A percentile compares a stretch with the other conserved stretches of the same genome.
Evolutionary conservation across 2,888 invertebrate genomes (phyloP).

Genomic region (Eupithecia tripunctaria): DNA sequence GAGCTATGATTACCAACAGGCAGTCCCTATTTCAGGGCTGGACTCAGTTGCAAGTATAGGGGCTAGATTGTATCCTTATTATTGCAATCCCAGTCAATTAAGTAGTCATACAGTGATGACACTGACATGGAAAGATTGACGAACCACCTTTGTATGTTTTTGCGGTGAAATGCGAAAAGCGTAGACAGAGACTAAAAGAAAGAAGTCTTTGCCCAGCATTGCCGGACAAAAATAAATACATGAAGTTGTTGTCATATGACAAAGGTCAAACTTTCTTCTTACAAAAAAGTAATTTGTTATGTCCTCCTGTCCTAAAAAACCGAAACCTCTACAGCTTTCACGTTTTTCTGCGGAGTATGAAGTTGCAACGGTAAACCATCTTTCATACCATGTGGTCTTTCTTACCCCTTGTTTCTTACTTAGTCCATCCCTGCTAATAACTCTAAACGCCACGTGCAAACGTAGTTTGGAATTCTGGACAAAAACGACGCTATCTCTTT

Average conservation of each 20-base stretch:
- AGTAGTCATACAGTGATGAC: not conserved
- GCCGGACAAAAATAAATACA: not conserved
- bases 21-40: slow-evolving; percentile 27
- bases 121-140: not conserved
- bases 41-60: not conserved
- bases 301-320: not conserved
- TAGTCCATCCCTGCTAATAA: slow-evolving; percentile 23
- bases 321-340: not conserved
- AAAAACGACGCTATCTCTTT: slow-evolving; percentile 38
- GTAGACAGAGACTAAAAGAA: not conserved
- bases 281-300: not conserved
- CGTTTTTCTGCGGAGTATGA: not conserved
- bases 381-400: not conserved
- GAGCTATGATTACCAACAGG: slow-evolving; percentile 43
- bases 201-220: not conserved
- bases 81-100: not conserved
- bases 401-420: not conserved
- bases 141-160: not conserved
- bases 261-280: slow-evolving; percentile 1
- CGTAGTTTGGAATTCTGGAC: slow-evolving; percentile 18
- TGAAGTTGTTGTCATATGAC: not conserved
- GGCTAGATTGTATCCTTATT: not conserved
- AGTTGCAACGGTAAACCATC: not conserved
- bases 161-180: not conserved
- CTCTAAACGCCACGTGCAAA: slow-evolving; percentile 44